phyloP scores from a whole-genome alignment of 37 sponge, comb jelly and placozoan genomes.

The Ianthella basta region DNA sequence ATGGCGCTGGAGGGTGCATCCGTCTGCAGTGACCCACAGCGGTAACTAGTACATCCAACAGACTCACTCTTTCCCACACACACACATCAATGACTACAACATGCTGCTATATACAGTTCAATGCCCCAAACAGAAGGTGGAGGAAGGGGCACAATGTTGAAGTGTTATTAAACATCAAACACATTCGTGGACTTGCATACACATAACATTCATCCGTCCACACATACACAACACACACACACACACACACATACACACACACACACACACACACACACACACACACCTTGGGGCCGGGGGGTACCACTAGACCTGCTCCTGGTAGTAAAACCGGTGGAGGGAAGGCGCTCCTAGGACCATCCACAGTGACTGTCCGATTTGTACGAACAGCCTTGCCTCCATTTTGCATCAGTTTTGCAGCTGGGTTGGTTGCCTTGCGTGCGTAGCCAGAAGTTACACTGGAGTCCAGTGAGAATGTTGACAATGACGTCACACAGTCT shows the following conservation, averaged over 20 bases:
- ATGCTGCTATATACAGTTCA: neutral
- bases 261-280: constrained; percentile 7
- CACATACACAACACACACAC: no score
- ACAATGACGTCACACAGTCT: constrained; percentile 2
- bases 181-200: no score
- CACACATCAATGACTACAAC: neutral
- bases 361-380: neutral
- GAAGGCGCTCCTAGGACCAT: neutral
- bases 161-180: no score
- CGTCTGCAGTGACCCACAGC: no score
- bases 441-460: neutral
- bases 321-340: neutral
- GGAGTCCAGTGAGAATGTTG: constrained; percentile 24
- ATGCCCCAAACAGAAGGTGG: neutral
- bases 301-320: neutral
- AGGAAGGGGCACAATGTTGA: no score
- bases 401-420: constrained; percentile 3
- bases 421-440: neutral
- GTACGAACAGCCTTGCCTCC: neutral
- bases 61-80: no score
- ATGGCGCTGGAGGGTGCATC: no score
- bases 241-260: no score
- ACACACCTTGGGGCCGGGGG: neutral
- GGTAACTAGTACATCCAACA: no score
- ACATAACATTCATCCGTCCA: no score